Base-by-base conservation (phyloP, 2,888 invertebrate species). In the Erebia palarica region DNA sequence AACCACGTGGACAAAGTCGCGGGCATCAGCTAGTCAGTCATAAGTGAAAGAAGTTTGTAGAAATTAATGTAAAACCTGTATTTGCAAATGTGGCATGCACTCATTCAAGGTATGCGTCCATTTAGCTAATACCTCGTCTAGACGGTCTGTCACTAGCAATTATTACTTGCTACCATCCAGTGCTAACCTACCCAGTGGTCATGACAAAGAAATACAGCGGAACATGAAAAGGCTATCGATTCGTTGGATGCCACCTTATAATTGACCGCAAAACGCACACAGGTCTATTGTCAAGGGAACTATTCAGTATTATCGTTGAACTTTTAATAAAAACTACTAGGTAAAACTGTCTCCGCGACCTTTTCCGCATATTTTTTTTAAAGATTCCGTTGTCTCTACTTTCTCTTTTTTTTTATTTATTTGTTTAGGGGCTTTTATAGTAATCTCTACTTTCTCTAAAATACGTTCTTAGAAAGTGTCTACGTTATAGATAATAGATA, bases 191-290 rank as follows among this genome's bases (percentile, higher is more conserved):
- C 47, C 13, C 47, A 21, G 8, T 47, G 44, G 63, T 42, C 60
- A 60, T 16, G 60, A 10, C 42, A 44, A 61, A 18, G 18, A 18
- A 47, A 47, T 18, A 18, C 44, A 63, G 47, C 14, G 47, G 13
- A 63, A 63, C 61, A 63, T 63, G 61, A 8, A 63, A 47, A 18
- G 4, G 21, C 5, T 18, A 63, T 63, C 47, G 61, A 63, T 63
- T 47, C 18, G 16, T 21, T 16, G 47, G 44, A 63, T 63, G 61
- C 61, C 18, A 59, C 44, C 42, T 9, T 8, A 42, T 42, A n/a
- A n/a, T 60, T 60, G 60, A 60, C 42, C 60, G 60, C 60, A 44
- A 16, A 11, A 9, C 59, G 42, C 49, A 47, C 13, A 8, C 13
- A 8, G 10, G 16, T 44, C n/a, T 44, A 47, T 47, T 63, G 61